Conservation (phyloP, 2,797 vertebrate species). For the Acestrorhynchus altus region DNA sequence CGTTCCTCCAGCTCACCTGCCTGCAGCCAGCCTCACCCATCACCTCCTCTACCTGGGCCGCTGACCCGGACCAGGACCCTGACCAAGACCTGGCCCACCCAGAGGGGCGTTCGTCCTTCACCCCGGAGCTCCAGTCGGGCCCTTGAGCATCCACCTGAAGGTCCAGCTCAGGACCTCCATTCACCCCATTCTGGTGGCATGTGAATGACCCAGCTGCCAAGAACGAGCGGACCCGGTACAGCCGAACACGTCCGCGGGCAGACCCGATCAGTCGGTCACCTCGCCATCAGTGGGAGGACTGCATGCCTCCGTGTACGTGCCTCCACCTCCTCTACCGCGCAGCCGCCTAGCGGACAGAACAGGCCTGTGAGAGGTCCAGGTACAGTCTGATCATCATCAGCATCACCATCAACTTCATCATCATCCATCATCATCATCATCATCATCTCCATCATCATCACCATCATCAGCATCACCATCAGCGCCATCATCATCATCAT, state of each 20-base stretch:
- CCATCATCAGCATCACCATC: no score
- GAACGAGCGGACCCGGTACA: slow-evolving; percentile 60
- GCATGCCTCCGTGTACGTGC: neutral
- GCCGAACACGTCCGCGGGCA: slow-evolving; percentile 60
- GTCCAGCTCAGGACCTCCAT: neutral
- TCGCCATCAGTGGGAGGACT: neutral
- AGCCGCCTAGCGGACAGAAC: no score
- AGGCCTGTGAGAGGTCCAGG: no score
- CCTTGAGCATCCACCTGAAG: neutral
- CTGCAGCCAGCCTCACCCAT: slow-evolving; percentile 48
- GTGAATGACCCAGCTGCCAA: slow-evolving; percentile 28
- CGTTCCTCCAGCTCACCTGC: slow-evolving; percentile 65
- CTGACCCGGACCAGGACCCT: neutral
- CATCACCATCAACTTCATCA: no score
- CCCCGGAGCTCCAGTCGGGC: neutral
- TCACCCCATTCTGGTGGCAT: slow-evolving; percentile 44
- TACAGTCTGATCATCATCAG: no score
- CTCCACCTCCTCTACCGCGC: slow-evolving; percentile 15
- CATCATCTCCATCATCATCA: no score
- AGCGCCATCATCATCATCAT: no score
- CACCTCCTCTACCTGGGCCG: slow-evolving; percentile 43
- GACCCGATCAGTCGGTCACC: neutral
- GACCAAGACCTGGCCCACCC: slow-evolving; percentile 7
- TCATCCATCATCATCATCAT: no score
- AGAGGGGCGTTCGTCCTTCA: neutral